Base-by-base conservation (phyloP, 2,113 vertebrate genomes). In the Coregonus clupeaformis region DNA sequence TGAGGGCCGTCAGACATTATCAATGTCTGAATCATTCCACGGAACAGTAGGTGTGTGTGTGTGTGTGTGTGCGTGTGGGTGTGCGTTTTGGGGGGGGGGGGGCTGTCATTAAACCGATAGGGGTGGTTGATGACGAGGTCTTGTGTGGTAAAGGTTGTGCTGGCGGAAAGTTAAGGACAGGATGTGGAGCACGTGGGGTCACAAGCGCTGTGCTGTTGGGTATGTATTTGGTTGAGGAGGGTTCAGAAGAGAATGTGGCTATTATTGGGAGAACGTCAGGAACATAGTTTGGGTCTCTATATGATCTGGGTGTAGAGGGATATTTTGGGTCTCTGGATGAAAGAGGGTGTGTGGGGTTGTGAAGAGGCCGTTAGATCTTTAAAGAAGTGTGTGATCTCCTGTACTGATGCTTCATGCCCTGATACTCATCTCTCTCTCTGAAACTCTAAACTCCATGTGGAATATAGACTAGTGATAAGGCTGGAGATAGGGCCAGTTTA, bases 11-110 rank as follows among this genome's bases (percentile, higher is more conserved):
- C 7, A 75, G 13, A 82, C 77, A 82, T 77, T 84, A 87, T 77
- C 83, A 68, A 75, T 86, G 84, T 87, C 82, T 88, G 84, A 89
- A 77, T 81, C 83, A 77, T 84, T 86, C 72, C 47, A 47, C 67
- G 81, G 82, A 85, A 83, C 74, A 78, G 77, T 79, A 63, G 47
- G 68, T 82, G 59, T 62, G 59, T 22, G 59, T 62, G 59, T 55
- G 49, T 55, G 49, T 1, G 49, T 12, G 14, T 2, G 14, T 22
- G 57, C 22, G n/a, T 59, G n/a, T n/a, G n/a, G n/a, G n/a, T n/a
- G n/a, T n/a, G n/a, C n/a, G n/a, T n/a, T n/a, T n/a, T n/a, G n/a
- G n/a, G n/a, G n/a, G n/a, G n/a, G n/a, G n/a, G n/a, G n/a, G n/a
- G n/a, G n/a, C n/a, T 27, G 24, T 70, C 79, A 75, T 80, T 74